Percentiles rank a stretch among this genome's conserved stretches.
Conservation (phyloP, 1,140 invertebrate species). For the Cydia pomonella region DNA sequence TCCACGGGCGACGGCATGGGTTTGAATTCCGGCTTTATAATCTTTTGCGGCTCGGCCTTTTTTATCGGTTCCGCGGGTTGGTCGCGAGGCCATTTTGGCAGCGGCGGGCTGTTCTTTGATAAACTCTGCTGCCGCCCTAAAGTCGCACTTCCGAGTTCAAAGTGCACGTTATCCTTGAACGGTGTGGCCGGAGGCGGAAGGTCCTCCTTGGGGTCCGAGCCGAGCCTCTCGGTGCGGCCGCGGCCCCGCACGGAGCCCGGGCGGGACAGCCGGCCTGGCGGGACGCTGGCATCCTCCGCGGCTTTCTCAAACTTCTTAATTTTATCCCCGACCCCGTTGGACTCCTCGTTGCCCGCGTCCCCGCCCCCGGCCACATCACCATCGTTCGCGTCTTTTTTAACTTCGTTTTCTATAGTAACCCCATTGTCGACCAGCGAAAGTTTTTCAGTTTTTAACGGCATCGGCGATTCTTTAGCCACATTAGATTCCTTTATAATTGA, state of each 20-base stretch:
- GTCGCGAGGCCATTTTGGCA: slow-evolving; percentile 61
- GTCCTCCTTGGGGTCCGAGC: slow-evolving; percentile 62
- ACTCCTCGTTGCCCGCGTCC: slow-evolving; percentile 49
- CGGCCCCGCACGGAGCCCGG: slow-evolving; percentile 66
- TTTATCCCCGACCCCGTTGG: slow-evolving; percentile 73
- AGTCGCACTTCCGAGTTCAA: slow-evolving; percentile 42
- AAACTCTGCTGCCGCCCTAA: slow-evolving; percentile 56
- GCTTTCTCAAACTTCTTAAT: slow-evolving; percentile 75
- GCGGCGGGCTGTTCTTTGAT: slow-evolving; percentile 43
- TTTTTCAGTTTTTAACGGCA: slow-evolving; percentile 57
- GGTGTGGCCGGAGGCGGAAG: slow-evolving; percentile 65
- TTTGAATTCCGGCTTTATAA: slow-evolving; percentile 75
- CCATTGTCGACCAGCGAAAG: slow-evolving; percentile 49
- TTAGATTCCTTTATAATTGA: slow-evolving; percentile 49
- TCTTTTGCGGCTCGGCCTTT: slow-evolving; percentile 64
- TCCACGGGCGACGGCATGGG: slow-evolving; percentile 64
- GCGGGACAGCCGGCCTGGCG: slow-evolving; percentile 56
- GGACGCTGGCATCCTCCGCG: slow-evolving; percentile 63
- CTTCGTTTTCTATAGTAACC: slow-evolving; percentile 42
- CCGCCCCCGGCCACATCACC: background rate
- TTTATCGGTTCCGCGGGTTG: slow-evolving; percentile 46
- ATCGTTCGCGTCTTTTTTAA: slow-evolving; percentile 32
- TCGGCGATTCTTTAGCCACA: slow-evolving; percentile 47
- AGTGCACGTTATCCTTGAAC: slow-evolving; percentile 65
- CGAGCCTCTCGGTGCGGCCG: slow-evolving; percentile 52